phyloP scores from a whole-genome alignment of 2,113 vertebrate genomes.

The Psittacus erithacus region DNA sequence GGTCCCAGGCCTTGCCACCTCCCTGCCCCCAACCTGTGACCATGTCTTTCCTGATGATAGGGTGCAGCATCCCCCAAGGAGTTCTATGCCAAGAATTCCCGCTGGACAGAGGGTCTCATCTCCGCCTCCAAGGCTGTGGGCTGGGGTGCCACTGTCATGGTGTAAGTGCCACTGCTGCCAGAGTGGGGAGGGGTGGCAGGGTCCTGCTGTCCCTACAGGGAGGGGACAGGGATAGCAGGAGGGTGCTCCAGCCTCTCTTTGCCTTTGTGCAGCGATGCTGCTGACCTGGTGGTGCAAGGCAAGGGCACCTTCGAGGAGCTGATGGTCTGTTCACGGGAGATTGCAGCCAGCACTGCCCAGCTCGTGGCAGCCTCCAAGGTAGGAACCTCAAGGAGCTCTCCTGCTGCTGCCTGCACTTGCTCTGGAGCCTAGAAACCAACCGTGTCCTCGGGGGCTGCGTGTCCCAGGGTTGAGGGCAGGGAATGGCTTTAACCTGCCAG shows the following conservation, averaged over 20 bases:
- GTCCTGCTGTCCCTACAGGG: neutral
- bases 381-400: neutral
- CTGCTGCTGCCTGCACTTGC: neutral
- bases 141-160: conserved; percentile 97
- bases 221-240: fast-evolving
- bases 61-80: conserved; percentile 93
- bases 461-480: neutral
- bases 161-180: conserved; percentile 80
- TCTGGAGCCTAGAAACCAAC: neutral
- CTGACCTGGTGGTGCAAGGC: conserved; percentile 92
- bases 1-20: neutral
- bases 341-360: conserved; percentile 94
- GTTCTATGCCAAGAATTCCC: conserved; percentile 96
- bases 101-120: conserved; percentile 97
- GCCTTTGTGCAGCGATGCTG: conserved; percentile 82
- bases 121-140: conserved; percentile 96
- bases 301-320: conserved; percentile 95
- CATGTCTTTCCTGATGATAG: conserved; percentile 47
- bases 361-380: conserved; percentile 98
- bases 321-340: conserved; percentile 96
- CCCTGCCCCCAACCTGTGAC: fast-evolving
- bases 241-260: neutral
- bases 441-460: neutral
- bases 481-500: neutral
- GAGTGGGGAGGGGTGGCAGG: neutral